Evolutionary conservation across 92 coral and sea anemone species (phyloP), one percentile per base, ranked within the genome.

Genomic region (Palythoa caribaeorum): DNA sequence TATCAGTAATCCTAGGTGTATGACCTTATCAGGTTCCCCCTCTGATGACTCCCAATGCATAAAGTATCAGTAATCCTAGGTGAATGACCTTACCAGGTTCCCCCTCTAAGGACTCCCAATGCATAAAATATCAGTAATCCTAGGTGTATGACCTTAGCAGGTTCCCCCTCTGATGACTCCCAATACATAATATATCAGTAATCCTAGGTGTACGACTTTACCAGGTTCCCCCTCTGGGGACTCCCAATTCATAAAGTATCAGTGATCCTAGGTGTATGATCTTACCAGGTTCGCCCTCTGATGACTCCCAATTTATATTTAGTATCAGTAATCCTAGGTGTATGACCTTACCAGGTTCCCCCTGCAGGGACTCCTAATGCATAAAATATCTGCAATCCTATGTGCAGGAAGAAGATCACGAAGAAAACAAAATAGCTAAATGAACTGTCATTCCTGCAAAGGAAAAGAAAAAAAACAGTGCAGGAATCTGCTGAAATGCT

Each of bases 381-480:
- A 63, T 63, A 63, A 17, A 17, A 3, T n/a, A 63, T 9, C 35
- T 17, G 5, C n/a, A n/a, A n/a, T 71, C 47, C 8, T 38, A 1
- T 71, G 19, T 69, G 99, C n/a, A 95, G 83, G 86, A 97, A 92
- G 84, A 83, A 92, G 86, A 92, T 89, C 75, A 95, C 94, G 94
- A 97, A 97, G 92, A 97, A 97, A 8, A 94, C 69, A 79, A 97
- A 91, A 53, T 91, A 97, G 93, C 99, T 97, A 81, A 97, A 97
- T 83, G 99, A 97, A 87, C 99, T 97, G 98, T 97, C 98, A 84
- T 93, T 95, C 92, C 99, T 97, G 96, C 73, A 93, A 96, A 21
- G 55, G 53, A 71, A 90, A 54, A 87, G 59, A 89, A 85, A 83
- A 85, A 83, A 51, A 36, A 50, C 81, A 89, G 51, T 74, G 60